A percentile compares a stretch with the other conserved stretches of the same genome.
Conservation (phyloP, 2,113 vertebrate genomes). For the Miniopterus natalensis region DNA sequence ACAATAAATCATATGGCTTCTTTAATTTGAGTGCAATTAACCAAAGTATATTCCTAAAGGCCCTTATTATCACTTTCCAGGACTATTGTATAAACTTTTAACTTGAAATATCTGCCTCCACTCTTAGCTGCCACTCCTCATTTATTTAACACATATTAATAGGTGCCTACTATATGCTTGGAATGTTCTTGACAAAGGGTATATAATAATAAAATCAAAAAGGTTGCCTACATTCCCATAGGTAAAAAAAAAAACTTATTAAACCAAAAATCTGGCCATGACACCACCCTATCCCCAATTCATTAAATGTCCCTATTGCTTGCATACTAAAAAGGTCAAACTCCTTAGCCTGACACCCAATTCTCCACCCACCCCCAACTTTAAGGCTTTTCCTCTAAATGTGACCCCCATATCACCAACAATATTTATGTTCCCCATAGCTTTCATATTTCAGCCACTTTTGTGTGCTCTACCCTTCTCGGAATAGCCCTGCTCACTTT, state of each 20-base stretch:
- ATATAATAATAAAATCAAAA: conserved; percentile 21
- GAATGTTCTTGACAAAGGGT: background rate
- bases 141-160: conserved; percentile 35
- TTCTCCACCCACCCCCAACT: accelerated
- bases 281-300: background rate
- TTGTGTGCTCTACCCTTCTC: background rate
- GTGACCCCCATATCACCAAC: background rate
- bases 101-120: background rate
- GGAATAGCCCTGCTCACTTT: background rate
- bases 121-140: background rate
- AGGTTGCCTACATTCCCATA: background rate
- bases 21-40: background rate
- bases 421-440: background rate
- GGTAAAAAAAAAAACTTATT: background rate
- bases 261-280: background rate
- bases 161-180: no score
- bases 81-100: background rate
- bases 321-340: background rate
- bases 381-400: background rate
- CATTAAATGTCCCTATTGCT: background rate
- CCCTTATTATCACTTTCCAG: background rate
- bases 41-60: background rate
- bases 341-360: background rate
- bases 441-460: background rate
- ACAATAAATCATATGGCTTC: background rate